Base-by-base conservation (phyloP, 2,797 vertebrate species). In the Lutra lutra region DNA sequence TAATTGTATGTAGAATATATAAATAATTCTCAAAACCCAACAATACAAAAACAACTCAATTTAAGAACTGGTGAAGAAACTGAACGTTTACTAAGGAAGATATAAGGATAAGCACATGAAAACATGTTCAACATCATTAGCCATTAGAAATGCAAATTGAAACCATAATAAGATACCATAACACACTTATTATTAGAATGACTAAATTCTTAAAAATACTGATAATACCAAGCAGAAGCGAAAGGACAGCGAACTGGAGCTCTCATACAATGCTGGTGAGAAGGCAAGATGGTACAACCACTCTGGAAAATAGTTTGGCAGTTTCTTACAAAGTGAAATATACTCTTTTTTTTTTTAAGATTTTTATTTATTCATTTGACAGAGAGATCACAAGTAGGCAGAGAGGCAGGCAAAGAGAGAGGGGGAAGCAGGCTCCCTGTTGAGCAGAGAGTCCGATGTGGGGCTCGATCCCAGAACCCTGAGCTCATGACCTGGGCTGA, bases 21-120 rank as follows among this genome's bases (percentile, higher is more conserved):
- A 84, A 88, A 29, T 68, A 86, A 78, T 86, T 89, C 54, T 82
- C 25, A 96, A 95, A 89, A 68, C 27, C 10, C 35, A 92, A 38
- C 32, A 83, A 72, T 21, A 89, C 54, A 48, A 90, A 96, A 66
- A 38, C 9, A 80, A 51, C 14, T 78, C 51, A 92, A 25, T 82
- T 77, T 79, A 73, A 68, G 79, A 77, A 62, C 21, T 92, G 35
- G 7, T 12, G 25, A 88, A 95, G 2, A 70, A 79, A 48, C 3
- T 46, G 0, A 21, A 62, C 2, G 10, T 85, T 80, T 75, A 70
- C 60, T n/a, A 51, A 84, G 46, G 32, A 51, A 14, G 11, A 80
- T 17, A 20, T 25, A 66, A 86, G 9, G 17, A 89, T 95, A 84
- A 89, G 83, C 51, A 89, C 51, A 48, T 66, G 9, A 38, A 56